Conservation (phyloP, 2,113 vertebrate species). For the Oostethus manadensis region DNA sequence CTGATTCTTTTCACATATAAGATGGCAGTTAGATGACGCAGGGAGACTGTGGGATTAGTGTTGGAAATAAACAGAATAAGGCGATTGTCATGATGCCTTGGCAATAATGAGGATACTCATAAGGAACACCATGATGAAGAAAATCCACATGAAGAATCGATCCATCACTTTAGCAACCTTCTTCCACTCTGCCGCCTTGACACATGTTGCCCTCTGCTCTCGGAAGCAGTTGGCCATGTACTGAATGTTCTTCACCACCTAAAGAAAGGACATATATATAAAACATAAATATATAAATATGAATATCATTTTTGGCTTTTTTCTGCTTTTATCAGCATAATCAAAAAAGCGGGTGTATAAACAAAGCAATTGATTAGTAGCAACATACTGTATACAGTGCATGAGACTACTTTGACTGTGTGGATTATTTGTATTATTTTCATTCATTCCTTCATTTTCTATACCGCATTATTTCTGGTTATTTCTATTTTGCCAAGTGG, state of each 20-base stretch:
- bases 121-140: slow-evolving; percentile 95
- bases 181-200: slow-evolving; percentile 92
- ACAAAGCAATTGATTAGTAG: too few species aligned
- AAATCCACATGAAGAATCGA: slow-evolving; percentile 98
- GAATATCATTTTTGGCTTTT: too few species aligned
- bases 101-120: slow-evolving; percentile 92
- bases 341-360: too few species aligned
- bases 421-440: too few species aligned
- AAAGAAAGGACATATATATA: slow-evolving; percentile 1
- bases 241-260: slow-evolving; percentile 84
- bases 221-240: slow-evolving; percentile 89
- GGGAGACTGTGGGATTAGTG: neutral
- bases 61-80: slow-evolving; percentile 1
- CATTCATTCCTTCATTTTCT: too few species aligned
- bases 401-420: too few species aligned
- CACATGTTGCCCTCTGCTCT: slow-evolving; percentile 83
- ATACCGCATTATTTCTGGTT: too few species aligned
- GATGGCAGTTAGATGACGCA: slow-evolving; percentile 2
- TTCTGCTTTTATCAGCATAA: too few species aligned
- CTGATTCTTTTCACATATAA: slow-evolving; percentile 1
- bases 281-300: too few species aligned
- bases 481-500: too few species aligned
- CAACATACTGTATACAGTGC: too few species aligned
- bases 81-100: slow-evolving; percentile 77
- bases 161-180: slow-evolving; percentile 98